Evolutionary conservation across 1,140 invertebrate genomes (phyloP).

Genomic region (Drosophila watanabei): DNA sequence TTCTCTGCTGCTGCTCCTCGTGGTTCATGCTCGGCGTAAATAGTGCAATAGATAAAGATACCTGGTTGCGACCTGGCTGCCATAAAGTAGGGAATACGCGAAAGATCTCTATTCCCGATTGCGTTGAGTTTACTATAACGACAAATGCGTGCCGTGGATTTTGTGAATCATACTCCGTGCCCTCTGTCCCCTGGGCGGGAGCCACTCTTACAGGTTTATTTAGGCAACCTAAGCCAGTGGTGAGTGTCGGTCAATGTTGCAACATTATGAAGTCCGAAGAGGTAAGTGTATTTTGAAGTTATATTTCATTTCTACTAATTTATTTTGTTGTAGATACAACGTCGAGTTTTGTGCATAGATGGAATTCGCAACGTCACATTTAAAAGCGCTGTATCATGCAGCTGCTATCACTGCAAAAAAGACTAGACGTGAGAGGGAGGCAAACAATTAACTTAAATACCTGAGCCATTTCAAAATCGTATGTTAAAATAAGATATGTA

Average conservation of each 20-base stretch:
- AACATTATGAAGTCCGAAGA: constrained; percentile 95
- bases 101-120: constrained; percentile 92
- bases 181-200: constrained; percentile 88
- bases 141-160: constrained; percentile 95
- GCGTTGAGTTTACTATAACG: constrained; percentile 93
- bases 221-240: constrained; percentile 87
- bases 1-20: constrained; percentile 33
- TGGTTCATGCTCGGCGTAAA: constrained; percentile 34
- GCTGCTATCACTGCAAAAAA: constrained; percentile 94
- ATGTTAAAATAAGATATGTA: constrained; percentile 36
- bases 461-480: constrained; percentile 25
- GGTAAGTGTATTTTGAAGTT: constrained; percentile 86
- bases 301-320: neutral
- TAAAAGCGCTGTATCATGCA: constrained; percentile 93
- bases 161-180: constrained; percentile 93
- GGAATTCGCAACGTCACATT: constrained; percentile 92
- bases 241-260: constrained; percentile 95
- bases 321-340: constrained; percentile 65
- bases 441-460: neutral
- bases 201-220: constrained; percentile 87
- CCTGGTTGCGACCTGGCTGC: constrained; percentile 88
- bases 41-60: constrained; percentile 71
- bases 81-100: constrained; percentile 90
- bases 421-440: constrained; percentile 86
- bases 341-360: constrained; percentile 90